Conservation (phyloP, 2,113 vertebrate species). For the Tachysurus vachellii region DNA sequence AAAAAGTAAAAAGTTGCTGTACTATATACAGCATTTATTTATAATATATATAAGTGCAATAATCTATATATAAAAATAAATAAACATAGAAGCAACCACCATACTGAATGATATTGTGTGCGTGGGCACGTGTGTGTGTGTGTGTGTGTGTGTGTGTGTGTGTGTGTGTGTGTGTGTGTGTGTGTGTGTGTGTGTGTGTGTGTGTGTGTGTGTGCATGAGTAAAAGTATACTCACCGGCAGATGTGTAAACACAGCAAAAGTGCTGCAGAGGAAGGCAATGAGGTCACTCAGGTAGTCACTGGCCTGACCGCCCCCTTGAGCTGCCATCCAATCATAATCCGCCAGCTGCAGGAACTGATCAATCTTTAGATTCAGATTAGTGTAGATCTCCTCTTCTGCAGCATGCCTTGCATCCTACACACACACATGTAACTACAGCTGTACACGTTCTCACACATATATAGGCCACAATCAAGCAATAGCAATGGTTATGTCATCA, state of each 20-base stretch:
- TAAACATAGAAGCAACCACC: background rate
- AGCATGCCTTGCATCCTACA: conserved; percentile 91
- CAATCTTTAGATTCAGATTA: conserved; percentile 95
- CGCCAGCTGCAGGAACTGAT: conserved; percentile 96
- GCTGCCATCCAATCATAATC: conserved; percentile 91
- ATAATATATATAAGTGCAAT: too few relatives aligned
- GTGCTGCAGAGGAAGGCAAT: conserved; percentile 94
- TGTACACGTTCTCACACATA: background rate
- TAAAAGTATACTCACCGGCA: conserved; percentile 82
- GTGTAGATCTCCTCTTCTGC: conserved; percentile 99
- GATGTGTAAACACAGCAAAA: conserved; percentile 93
- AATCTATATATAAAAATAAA: background rate
- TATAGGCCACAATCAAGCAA: background rate
- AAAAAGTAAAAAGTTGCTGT: background rate
- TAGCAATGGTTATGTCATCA: background rate
- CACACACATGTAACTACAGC: background rate
- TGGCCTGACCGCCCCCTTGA: conserved; percentile 76
- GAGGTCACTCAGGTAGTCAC: conserved; percentile 91
- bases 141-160: too few relatives aligned
- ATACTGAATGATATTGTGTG: background rate
- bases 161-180: too few relatives aligned
- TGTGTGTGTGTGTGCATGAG: too few relatives aligned
- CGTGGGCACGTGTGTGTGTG: too few relatives aligned
- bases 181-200: too few relatives aligned
- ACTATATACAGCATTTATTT: background rate